Percentiles rank a stretch among this genome's conserved stretches.
These are phyloP conservation scores for Anorthoa munda DNA, from an alignment of 2,888 invertebrate species.

Conservation along the genomic window DNA sequence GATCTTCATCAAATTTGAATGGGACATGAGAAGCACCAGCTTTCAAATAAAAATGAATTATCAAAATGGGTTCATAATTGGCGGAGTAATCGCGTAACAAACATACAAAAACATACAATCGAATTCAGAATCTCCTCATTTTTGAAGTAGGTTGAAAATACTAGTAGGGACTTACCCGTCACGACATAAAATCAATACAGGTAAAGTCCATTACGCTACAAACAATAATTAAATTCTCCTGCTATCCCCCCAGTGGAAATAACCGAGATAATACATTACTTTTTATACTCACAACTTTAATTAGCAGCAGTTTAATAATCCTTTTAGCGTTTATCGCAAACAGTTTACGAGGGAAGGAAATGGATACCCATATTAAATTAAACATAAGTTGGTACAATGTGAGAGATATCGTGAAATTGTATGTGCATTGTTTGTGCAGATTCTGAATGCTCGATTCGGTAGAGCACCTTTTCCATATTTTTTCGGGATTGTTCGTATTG, in stretches of 20 bases:
- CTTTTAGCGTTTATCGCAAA: slow-evolving; percentile 66
- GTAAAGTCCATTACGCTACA: slow-evolving; percentile 51
- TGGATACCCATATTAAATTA: slow-evolving; percentile 61
- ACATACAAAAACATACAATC: no score
- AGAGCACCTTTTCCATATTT: slow-evolving; percentile 18
- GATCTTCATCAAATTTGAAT: no score
- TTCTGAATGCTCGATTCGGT: slow-evolving; percentile 4
- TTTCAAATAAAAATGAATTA: no score
- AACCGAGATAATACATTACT: slow-evolving; percentile 56
- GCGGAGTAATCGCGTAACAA: no score
- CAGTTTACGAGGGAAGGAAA: slow-evolving; percentile 62
- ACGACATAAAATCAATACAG: slow-evolving; percentile 43
- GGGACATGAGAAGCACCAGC: no score
- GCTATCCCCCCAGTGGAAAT: slow-evolving; percentile 27
- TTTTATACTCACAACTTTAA: slow-evolving; percentile 58
- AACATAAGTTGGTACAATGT: slow-evolving; percentile 23
- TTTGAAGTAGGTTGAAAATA: neutral
- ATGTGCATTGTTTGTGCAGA: slow-evolving; percentile 29
- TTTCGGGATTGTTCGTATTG: slow-evolving; percentile 20
- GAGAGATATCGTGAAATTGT: slow-evolving; percentile 44
- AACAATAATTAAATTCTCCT: slow-evolving; percentile 53
- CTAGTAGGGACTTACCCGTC: neutral
- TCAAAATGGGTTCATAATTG: no score
- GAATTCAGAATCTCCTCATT: no score
- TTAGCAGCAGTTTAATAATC: slow-evolving; percentile 67